Evolutionary conservation across 2,113 vertebrate genomes (phyloP).

Genomic region (Aegithalos caudatus): DNA sequence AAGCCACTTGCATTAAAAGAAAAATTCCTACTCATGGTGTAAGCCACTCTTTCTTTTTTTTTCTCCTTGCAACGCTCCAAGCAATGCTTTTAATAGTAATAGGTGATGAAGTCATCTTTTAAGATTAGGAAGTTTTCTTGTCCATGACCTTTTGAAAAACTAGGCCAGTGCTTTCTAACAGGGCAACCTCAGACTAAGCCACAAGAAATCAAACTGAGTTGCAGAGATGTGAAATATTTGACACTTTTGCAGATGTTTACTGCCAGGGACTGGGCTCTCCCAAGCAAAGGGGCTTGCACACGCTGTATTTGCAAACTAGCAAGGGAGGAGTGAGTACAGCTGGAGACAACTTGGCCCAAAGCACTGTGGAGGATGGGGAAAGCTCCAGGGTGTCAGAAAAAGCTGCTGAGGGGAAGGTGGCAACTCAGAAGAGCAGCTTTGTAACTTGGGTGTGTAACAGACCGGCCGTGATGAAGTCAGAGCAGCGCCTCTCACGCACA

Average conservation of each 20-base stretch:
- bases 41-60: neutral
- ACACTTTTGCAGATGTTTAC: neutral
- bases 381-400: neutral
- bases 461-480: rapidly evolving
- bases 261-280: neutral
- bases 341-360: neutral
- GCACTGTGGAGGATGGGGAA: neutral
- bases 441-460: neutral
- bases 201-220: neutral
- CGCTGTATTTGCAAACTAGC: neutral
- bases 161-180: neutral
- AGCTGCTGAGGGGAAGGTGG: rapidly evolving
- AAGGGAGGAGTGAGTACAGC: neutral
- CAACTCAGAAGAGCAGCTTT: neutral
- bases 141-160: neutral
- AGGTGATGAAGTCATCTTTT: neutral
- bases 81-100: neutral
- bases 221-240: rapidly evolving
- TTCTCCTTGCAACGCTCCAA: neutral
- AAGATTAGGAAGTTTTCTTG: neutral
- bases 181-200: neutral
- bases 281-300: rapidly evolving
- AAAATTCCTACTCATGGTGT: neutral
- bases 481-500: rapidly evolving
- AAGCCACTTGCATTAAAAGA: neutral